Percentiles rank a stretch among this genome's conserved stretches.
These are phyloP conservation scores for Sorex fumeus DNA, from an alignment of 2,113 vertebrate genomes.

Conservation along the genomic window DNA sequence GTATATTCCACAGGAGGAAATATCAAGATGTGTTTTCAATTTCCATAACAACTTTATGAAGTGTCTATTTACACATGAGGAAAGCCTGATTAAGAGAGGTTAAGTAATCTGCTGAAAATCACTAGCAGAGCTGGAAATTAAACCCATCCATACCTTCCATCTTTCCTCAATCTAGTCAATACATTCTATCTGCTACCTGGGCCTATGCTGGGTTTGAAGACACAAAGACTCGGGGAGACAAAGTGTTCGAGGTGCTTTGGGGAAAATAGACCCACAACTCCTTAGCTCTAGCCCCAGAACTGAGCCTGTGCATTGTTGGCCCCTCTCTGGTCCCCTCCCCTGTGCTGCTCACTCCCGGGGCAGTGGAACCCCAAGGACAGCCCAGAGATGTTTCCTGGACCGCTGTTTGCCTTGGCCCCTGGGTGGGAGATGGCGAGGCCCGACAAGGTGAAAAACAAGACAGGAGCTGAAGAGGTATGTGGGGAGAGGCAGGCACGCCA, in stretches of 20 bases:
- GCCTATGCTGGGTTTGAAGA: not conserved
- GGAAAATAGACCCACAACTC: not conserved
- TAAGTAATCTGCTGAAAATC: constrained; percentile 15
- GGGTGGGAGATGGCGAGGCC: constrained; percentile 53
- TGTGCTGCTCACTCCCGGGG: not conserved
- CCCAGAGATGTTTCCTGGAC: constrained; percentile 70
- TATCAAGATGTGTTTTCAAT: not conserved
- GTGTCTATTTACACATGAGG: not conserved
- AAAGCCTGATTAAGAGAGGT: constrained; percentile 36
- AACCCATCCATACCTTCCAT: not conserved
- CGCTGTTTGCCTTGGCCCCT: constrained; percentile 88
- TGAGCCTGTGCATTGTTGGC: not conserved
- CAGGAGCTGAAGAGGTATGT: rapidly evolving
- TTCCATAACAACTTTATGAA: not conserved
- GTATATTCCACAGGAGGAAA: not conserved
- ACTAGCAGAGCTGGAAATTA: constrained; percentile 14
- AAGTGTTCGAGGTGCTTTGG: not conserved
- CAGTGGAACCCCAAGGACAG: constrained; percentile 53
- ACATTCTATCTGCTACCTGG: not conserved
- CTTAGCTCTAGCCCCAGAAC: not conserved
- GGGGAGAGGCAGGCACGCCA: not conserved
- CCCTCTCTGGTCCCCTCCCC: not conserved
- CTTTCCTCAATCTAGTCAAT: constrained; percentile 10
- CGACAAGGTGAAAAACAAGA: constrained; percentile 88
- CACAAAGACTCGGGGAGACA: not conserved